Conservation (phyloP, 2,888 invertebrate genomes). For the Hololepta plana region DNA sequence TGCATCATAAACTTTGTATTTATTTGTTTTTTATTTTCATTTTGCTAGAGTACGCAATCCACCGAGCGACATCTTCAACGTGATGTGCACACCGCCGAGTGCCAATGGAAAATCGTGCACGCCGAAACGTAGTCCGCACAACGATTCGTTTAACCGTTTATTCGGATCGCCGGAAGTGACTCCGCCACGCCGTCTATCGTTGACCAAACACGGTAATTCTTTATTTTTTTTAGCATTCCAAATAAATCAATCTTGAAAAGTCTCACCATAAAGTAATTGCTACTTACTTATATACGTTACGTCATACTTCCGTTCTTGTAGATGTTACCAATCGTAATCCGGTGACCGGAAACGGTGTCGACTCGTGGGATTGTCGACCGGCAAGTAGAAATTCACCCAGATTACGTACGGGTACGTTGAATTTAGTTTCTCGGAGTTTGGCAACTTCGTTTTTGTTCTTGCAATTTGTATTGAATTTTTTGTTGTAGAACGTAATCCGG, state of each 20-base stretch:
- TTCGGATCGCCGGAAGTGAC: constrained; percentile 20
- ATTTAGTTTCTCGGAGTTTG: background rate
- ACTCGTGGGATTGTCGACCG: constrained; percentile 22
- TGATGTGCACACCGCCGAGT: constrained; percentile 19
- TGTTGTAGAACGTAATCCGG: constrained; percentile 26
- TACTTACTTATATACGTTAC: no score
- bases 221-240: background rate
- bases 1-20: no score
- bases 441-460: no score
- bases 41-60: constrained; percentile 26
- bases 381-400: constrained; percentile 18
- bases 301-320: no score
- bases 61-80: constrained; percentile 26
- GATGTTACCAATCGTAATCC: constrained; percentile 27
- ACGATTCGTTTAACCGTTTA: constrained; percentile 24
- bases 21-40: no score
- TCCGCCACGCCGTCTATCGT: constrained; percentile 22
- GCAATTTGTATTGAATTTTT: no score
- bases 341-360: constrained; percentile 27
- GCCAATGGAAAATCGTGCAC: constrained; percentile 8
- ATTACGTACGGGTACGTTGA: constrained; percentile 20
- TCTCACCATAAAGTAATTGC: no score
- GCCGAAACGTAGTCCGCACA: constrained; percentile 13
- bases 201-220: constrained; percentile 23
- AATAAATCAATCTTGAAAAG: no score